Conservation (phyloP, 1,140 invertebrate genomes). For the Drosophila santomea region DNA sequence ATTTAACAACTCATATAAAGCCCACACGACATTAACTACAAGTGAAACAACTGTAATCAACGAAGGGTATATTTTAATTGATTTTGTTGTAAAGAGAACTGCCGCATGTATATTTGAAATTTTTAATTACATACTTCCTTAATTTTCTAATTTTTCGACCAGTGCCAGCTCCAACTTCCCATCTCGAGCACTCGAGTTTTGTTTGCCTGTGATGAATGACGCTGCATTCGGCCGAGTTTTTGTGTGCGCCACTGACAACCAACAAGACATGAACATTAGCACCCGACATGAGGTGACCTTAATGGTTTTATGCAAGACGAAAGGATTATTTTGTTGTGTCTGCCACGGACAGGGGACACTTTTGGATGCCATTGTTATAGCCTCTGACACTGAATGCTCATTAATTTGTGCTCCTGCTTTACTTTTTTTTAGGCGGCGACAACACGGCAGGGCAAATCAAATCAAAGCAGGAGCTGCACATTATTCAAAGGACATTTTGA, state of each 20-base stretch:
- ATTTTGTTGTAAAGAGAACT: too few species aligned
- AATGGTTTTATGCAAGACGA: slow-evolving; percentile 70
- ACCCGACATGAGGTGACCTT: slow-evolving; percentile 71
- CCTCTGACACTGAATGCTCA: slow-evolving; percentile 59
- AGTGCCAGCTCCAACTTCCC: slow-evolving; percentile 26
- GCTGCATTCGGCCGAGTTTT: slow-evolving; percentile 74
- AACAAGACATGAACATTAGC: slow-evolving; percentile 80
- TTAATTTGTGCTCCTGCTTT: slow-evolving; percentile 56
- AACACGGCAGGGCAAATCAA: slow-evolving; percentile 39
- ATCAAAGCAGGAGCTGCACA: slow-evolving; percentile 54
- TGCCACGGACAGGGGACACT: slow-evolving; percentile 47
- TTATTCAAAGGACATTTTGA: slow-evolving; percentile 38
- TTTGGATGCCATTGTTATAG: slow-evolving; percentile 38
- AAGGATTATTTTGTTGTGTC: slow-evolving; percentile 69
- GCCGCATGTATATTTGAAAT: too few species aligned
- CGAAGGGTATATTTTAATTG: not conserved
- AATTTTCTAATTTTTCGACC: not conserved
- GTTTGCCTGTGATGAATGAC: slow-evolving; percentile 77
- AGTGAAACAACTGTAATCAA: too few species aligned
- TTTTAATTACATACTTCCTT: too few species aligned
- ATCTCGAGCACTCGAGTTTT: slow-evolving; percentile 41
- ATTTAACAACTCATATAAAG: too few species aligned
- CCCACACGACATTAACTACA: too few species aligned
- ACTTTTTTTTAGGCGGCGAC: not conserved
- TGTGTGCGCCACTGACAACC: slow-evolving; percentile 64